phyloP scores from a whole-genome alignment of 2,888 invertebrate species.

The Timema podura region DNA sequence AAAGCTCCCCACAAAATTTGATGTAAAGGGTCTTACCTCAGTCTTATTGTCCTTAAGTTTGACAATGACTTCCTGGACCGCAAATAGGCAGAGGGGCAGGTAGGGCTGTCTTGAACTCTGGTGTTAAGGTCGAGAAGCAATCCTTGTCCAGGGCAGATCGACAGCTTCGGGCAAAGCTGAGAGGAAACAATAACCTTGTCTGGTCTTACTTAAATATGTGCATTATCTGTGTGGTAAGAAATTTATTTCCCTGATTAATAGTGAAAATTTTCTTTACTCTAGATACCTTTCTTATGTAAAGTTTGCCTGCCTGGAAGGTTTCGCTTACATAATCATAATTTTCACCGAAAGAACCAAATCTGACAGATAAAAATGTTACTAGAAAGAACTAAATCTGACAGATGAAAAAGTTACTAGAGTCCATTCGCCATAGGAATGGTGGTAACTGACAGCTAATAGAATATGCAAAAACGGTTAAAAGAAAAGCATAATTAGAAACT shows the following conservation, averaged over 20 bases:
- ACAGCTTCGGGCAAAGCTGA: conserved; percentile 67
- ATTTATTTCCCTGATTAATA: not conserved
- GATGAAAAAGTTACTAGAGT: too few relatives aligned
- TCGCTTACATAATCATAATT: too few relatives aligned
- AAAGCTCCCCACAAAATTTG: too few relatives aligned
- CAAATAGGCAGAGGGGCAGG: conserved; percentile 83
- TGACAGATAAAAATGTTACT: too few relatives aligned
- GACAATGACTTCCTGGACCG: conserved; percentile 70
- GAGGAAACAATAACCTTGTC: conserved; percentile 38
- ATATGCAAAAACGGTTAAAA: too few relatives aligned
- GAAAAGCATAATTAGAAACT: too few relatives aligned
- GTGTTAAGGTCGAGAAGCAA: conserved; percentile 46
- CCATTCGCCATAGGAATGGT: too few relatives aligned
- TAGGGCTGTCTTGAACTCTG: conserved; percentile 56
- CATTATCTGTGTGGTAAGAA: conserved; percentile 6
- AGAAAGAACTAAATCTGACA: too few relatives aligned
- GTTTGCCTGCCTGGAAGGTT: not conserved
- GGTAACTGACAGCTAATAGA: too few relatives aligned
- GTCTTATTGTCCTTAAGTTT: conserved; percentile 69
- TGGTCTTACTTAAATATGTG: conserved; percentile 30
- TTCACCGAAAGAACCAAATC: too few relatives aligned
- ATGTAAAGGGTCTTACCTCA: conserved; percentile 51
- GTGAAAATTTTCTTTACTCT: not conserved
- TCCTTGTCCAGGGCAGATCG: conserved; percentile 57
- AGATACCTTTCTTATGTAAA: not conserved